Percentiles rank a stretch among this genome's conserved stretches.
Evolutionary conservation across 2,888 invertebrate species (phyloP).

Genomic region (Amorpha juglandis): DNA sequence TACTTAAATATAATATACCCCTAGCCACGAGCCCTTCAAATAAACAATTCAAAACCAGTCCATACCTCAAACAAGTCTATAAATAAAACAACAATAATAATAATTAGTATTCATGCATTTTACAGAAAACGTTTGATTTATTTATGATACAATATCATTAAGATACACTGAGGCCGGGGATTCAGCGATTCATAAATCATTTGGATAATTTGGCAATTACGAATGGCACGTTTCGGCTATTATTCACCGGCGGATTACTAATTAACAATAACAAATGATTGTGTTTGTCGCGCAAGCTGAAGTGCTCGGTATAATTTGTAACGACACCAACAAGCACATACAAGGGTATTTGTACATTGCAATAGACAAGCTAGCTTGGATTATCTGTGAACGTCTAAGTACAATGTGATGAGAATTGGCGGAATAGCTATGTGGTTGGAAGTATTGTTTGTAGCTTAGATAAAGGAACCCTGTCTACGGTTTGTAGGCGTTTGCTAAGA

Average conservation of each 20-base stretch:
- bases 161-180: slow-evolving; percentile 54
- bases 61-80: background rate
- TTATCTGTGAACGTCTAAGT: background rate
- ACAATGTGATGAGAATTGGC: no score
- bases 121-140: slow-evolving; percentile 40
- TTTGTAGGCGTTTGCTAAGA: no score
- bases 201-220: slow-evolving; percentile 75
- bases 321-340: slow-evolving; percentile 11
- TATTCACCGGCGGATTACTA: slow-evolving; percentile 75
- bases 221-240: slow-evolving; percentile 67
- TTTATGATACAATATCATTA: slow-evolving; percentile 63
- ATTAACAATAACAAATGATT: slow-evolving; percentile 79
- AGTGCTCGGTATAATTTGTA: slow-evolving; percentile 18
- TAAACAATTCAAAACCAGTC: background rate
- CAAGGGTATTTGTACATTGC: slow-evolving; percentile 13
- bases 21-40: background rate
- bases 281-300: slow-evolving; percentile 51
- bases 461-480: no score
- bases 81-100: slow-evolving; percentile 11
- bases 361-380: slow-evolving; percentile 11
- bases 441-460: no score
- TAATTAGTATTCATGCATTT: slow-evolving; percentile 2
- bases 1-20: background rate
- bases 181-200: slow-evolving; percentile 64
- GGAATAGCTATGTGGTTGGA: no score